These are phyloP conservation scores for Operophtera brumata DNA, from an alignment of 2,888 invertebrate genomes.

Conservation along the genomic window DNA sequence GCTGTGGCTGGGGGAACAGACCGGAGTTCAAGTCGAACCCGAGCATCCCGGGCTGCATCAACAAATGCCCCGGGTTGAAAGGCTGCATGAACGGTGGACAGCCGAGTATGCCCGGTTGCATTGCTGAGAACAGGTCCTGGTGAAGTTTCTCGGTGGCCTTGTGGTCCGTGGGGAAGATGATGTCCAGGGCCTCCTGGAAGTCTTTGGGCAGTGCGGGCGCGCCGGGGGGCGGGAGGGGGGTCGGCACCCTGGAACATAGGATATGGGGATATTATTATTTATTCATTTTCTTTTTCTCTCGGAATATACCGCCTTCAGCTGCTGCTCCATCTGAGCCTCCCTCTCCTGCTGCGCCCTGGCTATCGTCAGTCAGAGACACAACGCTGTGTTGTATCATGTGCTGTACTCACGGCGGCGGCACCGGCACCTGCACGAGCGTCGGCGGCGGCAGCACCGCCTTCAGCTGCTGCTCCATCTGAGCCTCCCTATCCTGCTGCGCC, in stretches of 20 bases:
- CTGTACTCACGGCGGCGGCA: conserved; percentile 25
- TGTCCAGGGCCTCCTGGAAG: conserved; percentile 84
- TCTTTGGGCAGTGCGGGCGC: conserved; percentile 79
- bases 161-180: conserved; percentile 80
- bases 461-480: conserved; percentile 36
- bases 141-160: conserved; percentile 41
- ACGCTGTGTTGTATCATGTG: too few relatives aligned
- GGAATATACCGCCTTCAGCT: background rate
- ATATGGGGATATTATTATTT: background rate
- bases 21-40: conserved; percentile 61
- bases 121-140: conserved; percentile 37
- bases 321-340: conserved; percentile 42
- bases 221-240: conserved; percentile 33
- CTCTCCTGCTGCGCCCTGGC: conserved; percentile 65
- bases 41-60: conserved; percentile 54
- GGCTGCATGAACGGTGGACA: conserved; percentile 33
- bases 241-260: conserved; percentile 11
- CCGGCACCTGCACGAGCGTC: conserved; percentile 41
- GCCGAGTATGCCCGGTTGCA: conserved; percentile 41
- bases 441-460: conserved; percentile 33
- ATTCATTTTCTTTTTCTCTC: background rate
- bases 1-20: conserved; percentile 57
- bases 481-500: conserved; percentile 61
- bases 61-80: conserved; percentile 43
- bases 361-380: too few relatives aligned